Conservation (phyloP, 1,140 invertebrate genomes). For the Euura lappo region DNA sequence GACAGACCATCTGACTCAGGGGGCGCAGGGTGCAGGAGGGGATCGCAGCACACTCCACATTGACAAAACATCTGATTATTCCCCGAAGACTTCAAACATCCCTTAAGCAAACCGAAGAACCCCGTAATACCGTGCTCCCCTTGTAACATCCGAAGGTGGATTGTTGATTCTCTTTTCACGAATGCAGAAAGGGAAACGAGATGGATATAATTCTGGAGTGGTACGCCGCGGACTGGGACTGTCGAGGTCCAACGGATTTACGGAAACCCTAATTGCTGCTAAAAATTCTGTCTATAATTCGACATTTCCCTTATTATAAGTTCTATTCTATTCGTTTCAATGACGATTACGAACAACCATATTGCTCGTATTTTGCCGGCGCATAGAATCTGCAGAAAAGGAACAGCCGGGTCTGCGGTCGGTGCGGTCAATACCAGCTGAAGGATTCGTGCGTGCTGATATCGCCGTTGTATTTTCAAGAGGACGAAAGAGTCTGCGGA, state of each 20-base stretch:
- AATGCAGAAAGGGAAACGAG: not conserved
- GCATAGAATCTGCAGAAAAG: slow-evolving; percentile 10
- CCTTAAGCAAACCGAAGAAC: not conserved
- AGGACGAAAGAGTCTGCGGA: slow-evolving; percentile 32
- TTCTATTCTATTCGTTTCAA: too few relatives aligned
- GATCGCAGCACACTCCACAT: not conserved
- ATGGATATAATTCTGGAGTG: not conserved
- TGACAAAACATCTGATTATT: slow-evolving; percentile 7
- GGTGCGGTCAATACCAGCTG: slow-evolving; percentile 39
- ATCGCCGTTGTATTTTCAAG: slow-evolving; percentile 43
- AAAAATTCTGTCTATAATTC: not conserved
- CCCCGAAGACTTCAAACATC: slow-evolving; percentile 6
- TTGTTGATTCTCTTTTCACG: slow-evolving; percentile 1
- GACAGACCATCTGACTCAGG: not conserved
- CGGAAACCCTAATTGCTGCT: not conserved
- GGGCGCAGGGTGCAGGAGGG: not conserved
- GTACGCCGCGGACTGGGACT: not conserved
- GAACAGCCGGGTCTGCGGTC: slow-evolving; percentile 10
- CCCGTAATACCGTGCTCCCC: not conserved
- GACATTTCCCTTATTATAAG: too few relatives aligned
- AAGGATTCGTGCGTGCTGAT: slow-evolving; percentile 45
- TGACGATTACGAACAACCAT: not conserved
- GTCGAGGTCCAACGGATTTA: not conserved
- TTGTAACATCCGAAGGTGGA: not conserved
- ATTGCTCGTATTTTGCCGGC: not conserved